phyloP scores from a whole-genome alignment of 2,113 vertebrate species.

The Sinocyclocheilus rhinocerous region DNA sequence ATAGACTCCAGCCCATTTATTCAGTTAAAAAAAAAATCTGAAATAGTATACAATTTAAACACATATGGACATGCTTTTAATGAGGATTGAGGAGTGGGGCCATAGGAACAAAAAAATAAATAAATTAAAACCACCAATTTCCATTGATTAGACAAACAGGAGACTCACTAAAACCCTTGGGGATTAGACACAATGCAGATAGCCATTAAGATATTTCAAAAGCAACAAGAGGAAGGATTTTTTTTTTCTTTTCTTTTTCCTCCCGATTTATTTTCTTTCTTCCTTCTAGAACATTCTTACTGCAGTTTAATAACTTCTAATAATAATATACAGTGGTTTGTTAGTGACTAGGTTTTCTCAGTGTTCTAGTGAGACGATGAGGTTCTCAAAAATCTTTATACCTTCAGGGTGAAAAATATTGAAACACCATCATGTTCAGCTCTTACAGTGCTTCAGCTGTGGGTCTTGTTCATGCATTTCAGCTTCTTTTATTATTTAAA shows the following conservation, averaged over 20 bases:
- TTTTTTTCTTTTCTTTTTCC: too few species aligned
- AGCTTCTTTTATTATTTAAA: neutral
- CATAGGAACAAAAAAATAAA: slow-evolving; percentile 47
- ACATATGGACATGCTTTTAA: neutral
- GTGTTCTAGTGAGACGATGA: neutral
- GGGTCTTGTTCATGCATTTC: neutral
- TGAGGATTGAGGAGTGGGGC: slow-evolving; percentile 24
- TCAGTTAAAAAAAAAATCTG: neutral
- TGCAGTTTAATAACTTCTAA: neutral
- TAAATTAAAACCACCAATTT: slow-evolving; percentile 72
- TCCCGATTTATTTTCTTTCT: neutral
- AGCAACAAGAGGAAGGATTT: neutral
- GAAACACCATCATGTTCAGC: neutral
- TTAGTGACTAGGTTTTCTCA: neutral
- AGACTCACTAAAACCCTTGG: slow-evolving; percentile 58
- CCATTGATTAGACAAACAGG: slow-evolving; percentile 64
- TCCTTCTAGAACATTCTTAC: neutral
- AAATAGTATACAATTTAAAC: neutral
- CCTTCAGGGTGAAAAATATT: neutral
- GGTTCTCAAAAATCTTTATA: neutral
- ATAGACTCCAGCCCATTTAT: neutral
- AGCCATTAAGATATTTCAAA: slow-evolving; percentile 14
- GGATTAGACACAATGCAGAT: slow-evolving; percentile 61
- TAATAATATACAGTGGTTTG: neutral
- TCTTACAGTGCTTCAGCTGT: neutral